Conservation (phyloP, 1,140 invertebrate genomes). For the Nasonia vitripennis region DNA sequence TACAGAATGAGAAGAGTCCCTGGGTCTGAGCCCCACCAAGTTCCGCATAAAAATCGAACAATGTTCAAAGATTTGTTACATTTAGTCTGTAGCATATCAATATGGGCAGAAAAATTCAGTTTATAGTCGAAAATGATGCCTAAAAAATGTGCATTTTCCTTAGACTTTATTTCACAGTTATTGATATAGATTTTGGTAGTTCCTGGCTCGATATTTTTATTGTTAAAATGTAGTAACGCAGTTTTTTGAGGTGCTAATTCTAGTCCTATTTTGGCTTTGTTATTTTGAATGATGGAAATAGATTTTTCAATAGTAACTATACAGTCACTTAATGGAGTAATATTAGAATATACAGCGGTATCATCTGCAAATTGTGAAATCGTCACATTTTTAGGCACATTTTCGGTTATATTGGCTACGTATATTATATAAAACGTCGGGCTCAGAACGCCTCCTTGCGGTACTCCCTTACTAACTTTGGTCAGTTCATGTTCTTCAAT, state of each 20-base stretch:
- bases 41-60: background rate
- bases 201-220: background rate
- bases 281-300: background rate
- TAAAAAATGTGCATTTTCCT: background rate
- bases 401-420: background rate
- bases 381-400: background rate
- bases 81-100: background rate
- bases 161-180: background rate
- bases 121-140: conserved; percentile 18
- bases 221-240: conserved; percentile 11
- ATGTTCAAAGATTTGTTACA: background rate
- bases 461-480: background rate
- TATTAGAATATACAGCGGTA: background rate
- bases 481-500: background rate
- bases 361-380: conserved; percentile 16
- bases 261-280: background rate
- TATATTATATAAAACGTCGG: background rate
- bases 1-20: background rate
- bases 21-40: conserved; percentile 15
- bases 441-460: conserved; percentile 7
- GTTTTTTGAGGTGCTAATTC: conserved; percentile 9
- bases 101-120: background rate
- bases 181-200: background rate
- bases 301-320: background rate
- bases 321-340: background rate